These are phyloP conservation scores for Sorex fumeus DNA, from an alignment of 2,113 vertebrate species.

Conservation along the genomic window DNA sequence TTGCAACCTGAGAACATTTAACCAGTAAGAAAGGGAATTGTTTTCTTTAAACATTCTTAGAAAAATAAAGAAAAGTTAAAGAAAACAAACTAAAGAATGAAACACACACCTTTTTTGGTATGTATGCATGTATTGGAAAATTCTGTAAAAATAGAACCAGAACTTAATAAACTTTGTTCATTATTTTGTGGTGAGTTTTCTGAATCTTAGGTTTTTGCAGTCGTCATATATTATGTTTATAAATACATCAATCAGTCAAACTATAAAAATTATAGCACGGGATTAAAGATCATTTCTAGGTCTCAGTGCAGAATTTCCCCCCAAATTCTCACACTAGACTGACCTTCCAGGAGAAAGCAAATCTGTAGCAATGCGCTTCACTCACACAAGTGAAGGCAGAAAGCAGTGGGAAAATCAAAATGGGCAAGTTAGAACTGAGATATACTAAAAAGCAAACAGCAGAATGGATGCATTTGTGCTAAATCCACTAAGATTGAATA, in stretches of 20 bases:
- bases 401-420: neutral
- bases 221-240: neutral
- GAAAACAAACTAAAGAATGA: neutral
- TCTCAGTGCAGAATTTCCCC: neutral
- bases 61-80: neutral
- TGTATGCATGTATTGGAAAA: neutral
- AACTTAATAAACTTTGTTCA: neutral
- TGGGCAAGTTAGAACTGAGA: neutral
- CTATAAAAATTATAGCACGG: neutral
- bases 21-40: neutral
- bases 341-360: neutral
- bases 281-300: neutral
- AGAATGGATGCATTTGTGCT: neutral
- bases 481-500: neutral
- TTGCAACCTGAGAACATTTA: no score
- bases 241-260: neutral
- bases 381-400: neutral
- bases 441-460: neutral
- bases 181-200: slow-evolving; percentile 15
- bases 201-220: neutral
- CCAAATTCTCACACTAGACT: neutral
- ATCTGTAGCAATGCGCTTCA: neutral
- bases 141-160: slow-evolving; percentile 1
- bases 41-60: neutral
- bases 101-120: neutral